phyloP scores from a whole-genome alignment of 2,797 vertebrate genomes.

The Kryptopterus vitreolus region DNA sequence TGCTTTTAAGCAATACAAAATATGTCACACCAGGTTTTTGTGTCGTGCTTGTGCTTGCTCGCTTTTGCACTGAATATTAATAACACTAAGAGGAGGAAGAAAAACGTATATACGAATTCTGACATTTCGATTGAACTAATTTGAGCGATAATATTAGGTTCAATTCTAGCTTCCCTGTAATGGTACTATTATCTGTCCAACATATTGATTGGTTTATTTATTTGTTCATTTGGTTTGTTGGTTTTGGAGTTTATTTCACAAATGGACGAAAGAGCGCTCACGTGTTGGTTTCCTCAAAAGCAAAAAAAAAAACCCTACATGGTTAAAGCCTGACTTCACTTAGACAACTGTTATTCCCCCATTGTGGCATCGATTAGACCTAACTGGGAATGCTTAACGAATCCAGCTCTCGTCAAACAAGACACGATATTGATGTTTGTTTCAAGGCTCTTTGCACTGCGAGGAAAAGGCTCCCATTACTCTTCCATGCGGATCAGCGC shows the following conservation, averaged over 20 bases:
- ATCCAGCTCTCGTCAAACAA: slow-evolving; percentile 4
- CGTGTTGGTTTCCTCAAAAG: not conserved
- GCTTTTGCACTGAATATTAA: not conserved
- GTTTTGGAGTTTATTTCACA: not conserved
- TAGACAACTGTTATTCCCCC: not conserved
- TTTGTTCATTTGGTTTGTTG: too few relatives aligned
- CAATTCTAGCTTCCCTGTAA: not conserved
- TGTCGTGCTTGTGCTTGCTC: not conserved
- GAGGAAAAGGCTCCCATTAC: not conserved
- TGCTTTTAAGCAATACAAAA: not conserved
- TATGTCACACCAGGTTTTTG: not conserved
- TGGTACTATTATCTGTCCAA: not conserved
- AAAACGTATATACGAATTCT: not conserved
- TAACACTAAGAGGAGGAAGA: not conserved
- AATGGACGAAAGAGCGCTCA: not conserved
- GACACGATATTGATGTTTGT: slow-evolving; percentile 4
- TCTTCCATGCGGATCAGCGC: not conserved
- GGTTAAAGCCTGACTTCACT: slow-evolving; percentile 8
- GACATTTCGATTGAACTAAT: too few relatives aligned
- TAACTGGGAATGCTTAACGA: slow-evolving; percentile 21
- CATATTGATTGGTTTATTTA: too few relatives aligned
- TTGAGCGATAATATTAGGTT: too few relatives aligned
- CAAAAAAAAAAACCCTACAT: not conserved
- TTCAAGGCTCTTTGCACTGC: not conserved
- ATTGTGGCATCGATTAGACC: slow-evolving; percentile 12